phyloP scores from a whole-genome alignment of 1,140 invertebrate species.

The Drosophila equinoxialis region DNA sequence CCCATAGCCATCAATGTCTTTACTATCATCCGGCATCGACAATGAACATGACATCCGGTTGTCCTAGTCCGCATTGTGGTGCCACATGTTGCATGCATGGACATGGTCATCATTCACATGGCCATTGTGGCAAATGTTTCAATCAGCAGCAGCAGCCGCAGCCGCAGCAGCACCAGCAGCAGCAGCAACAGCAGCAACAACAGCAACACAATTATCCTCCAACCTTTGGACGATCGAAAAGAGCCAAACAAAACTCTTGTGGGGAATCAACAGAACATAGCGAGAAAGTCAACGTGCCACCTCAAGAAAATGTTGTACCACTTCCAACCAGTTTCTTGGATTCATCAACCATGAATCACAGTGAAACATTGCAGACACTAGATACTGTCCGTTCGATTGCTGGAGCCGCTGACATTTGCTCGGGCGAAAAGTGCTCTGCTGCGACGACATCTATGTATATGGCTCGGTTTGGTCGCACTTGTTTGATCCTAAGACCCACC shows the following conservation, averaged over 20 bases:
- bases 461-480: constrained; percentile 57
- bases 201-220: constrained; percentile 5
- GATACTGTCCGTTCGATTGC: not conserved
- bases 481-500: constrained; percentile 50
- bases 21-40: constrained; percentile 21
- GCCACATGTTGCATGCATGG: constrained; percentile 8
- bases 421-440: no score
- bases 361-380: not conserved
- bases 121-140: constrained; percentile 1
- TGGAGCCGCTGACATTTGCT: not conserved
- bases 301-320: not conserved
- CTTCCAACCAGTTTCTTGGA: not conserved
- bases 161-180: constrained; percentile 21
- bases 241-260: not conserved
- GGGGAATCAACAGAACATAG: not conserved
- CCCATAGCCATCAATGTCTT: not conserved
- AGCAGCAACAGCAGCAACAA: constrained; percentile 7
- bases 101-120: not conserved
- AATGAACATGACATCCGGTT: not conserved
- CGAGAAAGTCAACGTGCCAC: not conserved
- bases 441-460: constrained; percentile 28
- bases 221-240: not conserved
- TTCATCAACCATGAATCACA: not conserved
- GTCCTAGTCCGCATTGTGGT: constrained; percentile 5
- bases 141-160: constrained; percentile 21